phyloP scores from a whole-genome alignment of 2,888 invertebrate genomes.

The Gibbula magus region DNA sequence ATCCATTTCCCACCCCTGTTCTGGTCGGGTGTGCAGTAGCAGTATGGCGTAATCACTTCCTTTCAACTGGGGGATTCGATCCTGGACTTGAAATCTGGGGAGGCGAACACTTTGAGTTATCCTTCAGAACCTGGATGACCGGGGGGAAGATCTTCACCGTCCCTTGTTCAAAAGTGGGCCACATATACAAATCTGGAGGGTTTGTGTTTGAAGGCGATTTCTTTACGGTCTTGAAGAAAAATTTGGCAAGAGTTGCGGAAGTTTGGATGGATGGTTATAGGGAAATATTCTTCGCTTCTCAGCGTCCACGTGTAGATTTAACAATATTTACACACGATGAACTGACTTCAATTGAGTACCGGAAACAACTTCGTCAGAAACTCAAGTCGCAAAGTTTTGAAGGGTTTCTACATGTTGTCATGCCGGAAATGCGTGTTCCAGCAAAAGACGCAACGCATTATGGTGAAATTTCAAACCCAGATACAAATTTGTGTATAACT shows the following conservation, averaged over 20 bases:
- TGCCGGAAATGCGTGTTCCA: slow-evolving; percentile 12
- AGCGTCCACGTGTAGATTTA: background rate
- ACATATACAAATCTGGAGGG: slow-evolving; percentile 40
- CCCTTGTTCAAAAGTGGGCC: slow-evolving; percentile 48
- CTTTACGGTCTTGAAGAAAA: slow-evolving; percentile 21
- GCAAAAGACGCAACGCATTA: background rate
- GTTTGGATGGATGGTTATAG: slow-evolving; percentile 40
- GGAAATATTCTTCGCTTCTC: slow-evolving; percentile 20
- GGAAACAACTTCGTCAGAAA: background rate
- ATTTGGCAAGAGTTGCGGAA: slow-evolving; percentile 33
- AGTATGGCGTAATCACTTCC: slow-evolving; percentile 93
- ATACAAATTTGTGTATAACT: slow-evolving; percentile 47
- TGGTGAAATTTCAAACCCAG: slow-evolving; percentile 38
- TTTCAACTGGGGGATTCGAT: slow-evolving; percentile 95
- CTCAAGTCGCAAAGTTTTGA: background rate
- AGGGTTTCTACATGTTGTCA: background rate
- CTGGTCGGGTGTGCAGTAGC: slow-evolving; percentile 93
- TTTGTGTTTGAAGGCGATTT: slow-evolving; percentile 23
- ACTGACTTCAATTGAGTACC: background rate
- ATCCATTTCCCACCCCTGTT: slow-evolving; percentile 31
- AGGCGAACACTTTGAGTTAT: slow-evolving; percentile 96
- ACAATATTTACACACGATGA: background rate
- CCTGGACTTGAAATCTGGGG: slow-evolving; percentile 99
- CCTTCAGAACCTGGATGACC: slow-evolving; percentile 83
- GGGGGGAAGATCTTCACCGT: slow-evolving; percentile 44